phyloP scores from a whole-genome alignment of 2,888 invertebrate species.

The Eueremaeus valkanovi region DNA sequence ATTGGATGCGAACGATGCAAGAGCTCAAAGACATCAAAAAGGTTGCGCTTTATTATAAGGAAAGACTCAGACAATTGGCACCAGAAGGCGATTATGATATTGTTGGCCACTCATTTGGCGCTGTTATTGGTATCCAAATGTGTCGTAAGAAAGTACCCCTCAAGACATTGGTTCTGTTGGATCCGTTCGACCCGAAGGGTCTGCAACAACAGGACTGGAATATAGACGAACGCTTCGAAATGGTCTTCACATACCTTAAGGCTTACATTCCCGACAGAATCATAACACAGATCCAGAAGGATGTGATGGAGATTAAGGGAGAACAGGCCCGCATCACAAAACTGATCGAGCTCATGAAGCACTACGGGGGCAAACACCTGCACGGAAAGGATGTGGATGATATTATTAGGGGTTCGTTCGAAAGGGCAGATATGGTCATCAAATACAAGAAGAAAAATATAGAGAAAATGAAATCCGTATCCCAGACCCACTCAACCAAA shows the following conservation, averaged over 20 bases:
- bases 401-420: constrained; percentile 39
- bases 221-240: constrained; percentile 36
- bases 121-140: constrained; percentile 63
- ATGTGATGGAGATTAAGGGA: constrained; percentile 31
- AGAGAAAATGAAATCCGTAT: constrained; percentile 18
- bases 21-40: constrained; percentile 41
- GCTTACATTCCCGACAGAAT: constrained; percentile 31
- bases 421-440: constrained; percentile 36
- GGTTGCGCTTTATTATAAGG: constrained; percentile 41
- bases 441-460: constrained; percentile 39
- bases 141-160: constrained; percentile 34
- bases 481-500: neutral
- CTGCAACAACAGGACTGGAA: constrained; percentile 27
- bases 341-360: constrained; percentile 33
- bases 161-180: constrained; percentile 30
- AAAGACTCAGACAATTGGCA: constrained; percentile 71
- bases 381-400: constrained; percentile 38
- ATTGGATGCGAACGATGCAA: constrained; percentile 62
- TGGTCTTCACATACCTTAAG: constrained; percentile 34
- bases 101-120: constrained; percentile 93
- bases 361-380: constrained; percentile 36
- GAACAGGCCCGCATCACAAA: constrained; percentile 29
- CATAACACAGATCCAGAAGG: constrained; percentile 26
- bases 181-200: constrained; percentile 35
- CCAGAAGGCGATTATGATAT: constrained; percentile 78